Conservation (phyloP, 2,113 vertebrate genomes). For the Circaetus gallicus region DNA sequence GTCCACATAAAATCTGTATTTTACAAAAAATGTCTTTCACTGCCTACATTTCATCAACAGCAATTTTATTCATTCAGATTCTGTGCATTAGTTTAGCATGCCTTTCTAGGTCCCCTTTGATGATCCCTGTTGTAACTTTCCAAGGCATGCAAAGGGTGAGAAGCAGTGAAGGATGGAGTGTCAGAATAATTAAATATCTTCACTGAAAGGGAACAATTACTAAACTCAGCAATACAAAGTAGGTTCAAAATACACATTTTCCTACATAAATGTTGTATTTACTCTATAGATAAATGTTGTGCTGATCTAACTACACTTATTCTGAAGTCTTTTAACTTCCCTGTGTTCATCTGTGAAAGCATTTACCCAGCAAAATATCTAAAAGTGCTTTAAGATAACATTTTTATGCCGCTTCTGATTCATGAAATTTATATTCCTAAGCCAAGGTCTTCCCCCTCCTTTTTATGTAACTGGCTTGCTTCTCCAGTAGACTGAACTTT, state of each 20-base stretch:
- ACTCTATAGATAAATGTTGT: constrained; percentile 12
- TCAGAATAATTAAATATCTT: constrained; percentile 32
- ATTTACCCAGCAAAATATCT: constrained; percentile 45
- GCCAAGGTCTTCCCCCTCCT: not conserved
- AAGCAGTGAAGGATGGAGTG: not conserved
- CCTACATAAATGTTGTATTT: not conserved
- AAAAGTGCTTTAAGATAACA: constrained; percentile 47
- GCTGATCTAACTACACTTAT: constrained; percentile 8
- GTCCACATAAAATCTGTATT: not conserved
- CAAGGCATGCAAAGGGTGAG: not conserved
- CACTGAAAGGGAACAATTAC: not conserved
- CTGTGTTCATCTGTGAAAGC: constrained; percentile 35
- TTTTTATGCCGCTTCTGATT: constrained; percentile 46
- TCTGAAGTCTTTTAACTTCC: constrained; percentile 11
- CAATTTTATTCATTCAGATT: not conserved
- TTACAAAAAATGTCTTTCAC: not conserved
- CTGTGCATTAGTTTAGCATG: not conserved
- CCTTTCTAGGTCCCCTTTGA: not conserved
- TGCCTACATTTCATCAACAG: not conserved
- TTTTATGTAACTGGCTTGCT: constrained; percentile 51
- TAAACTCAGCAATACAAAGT: constrained; percentile 7
- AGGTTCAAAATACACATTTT: constrained; percentile 14
- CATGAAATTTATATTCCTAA: constrained; percentile 63
- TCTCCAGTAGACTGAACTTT: constrained; percentile 65
- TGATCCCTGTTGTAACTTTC: not conserved